Percentiles rank a stretch among this genome's conserved stretches.
These are phyloP conservation scores for Hycleus phaleratus DNA, from an alignment of 1,140 invertebrate species.

Conservation along the genomic window DNA sequence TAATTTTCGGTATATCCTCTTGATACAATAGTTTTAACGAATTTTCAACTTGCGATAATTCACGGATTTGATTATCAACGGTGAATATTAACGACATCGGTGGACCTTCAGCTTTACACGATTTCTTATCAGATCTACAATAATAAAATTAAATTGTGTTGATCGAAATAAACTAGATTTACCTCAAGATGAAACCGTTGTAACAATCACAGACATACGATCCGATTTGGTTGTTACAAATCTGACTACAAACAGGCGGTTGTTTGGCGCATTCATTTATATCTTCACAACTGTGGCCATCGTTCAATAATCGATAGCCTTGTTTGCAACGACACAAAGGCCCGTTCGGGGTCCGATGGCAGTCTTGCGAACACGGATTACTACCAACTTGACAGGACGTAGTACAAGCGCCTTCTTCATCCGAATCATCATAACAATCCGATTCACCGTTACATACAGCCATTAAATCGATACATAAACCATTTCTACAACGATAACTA, in stretches of 20 bases:
- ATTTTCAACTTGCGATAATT: constrained; percentile 38
- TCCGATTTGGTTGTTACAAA: constrained; percentile 40
- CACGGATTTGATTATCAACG: constrained; percentile 45
- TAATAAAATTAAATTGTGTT: constrained; percentile 4
- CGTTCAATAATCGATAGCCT: constrained; percentile 50
- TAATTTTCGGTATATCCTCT: constrained; percentile 41
- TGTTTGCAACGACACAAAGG: constrained; percentile 59
- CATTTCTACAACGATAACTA: constrained; percentile 52
- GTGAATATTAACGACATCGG: constrained; percentile 45
- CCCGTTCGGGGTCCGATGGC: constrained; percentile 58
- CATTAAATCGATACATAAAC: constrained; percentile 52
- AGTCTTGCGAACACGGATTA: constrained; percentile 52
- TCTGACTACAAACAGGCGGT: constrained; percentile 43
- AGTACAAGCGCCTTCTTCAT: constrained; percentile 33
- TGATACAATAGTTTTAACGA: constrained; percentile 38
- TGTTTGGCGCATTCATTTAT: constrained; percentile 59
- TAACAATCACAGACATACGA: constrained; percentile 62
- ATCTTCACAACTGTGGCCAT: constrained; percentile 52
- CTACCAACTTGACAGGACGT: constrained; percentile 49
- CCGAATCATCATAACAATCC: constrained; percentile 57
- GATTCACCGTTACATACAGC: constrained; percentile 57
- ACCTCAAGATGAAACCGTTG: constrained; percentile 62
- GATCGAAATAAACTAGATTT: background rate
- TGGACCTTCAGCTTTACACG: constrained; percentile 59
- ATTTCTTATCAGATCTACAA: constrained; percentile 52